Base-by-base conservation (phyloP, 92 coral and sea anemone genomes). In the Bergia sp. region DNA sequence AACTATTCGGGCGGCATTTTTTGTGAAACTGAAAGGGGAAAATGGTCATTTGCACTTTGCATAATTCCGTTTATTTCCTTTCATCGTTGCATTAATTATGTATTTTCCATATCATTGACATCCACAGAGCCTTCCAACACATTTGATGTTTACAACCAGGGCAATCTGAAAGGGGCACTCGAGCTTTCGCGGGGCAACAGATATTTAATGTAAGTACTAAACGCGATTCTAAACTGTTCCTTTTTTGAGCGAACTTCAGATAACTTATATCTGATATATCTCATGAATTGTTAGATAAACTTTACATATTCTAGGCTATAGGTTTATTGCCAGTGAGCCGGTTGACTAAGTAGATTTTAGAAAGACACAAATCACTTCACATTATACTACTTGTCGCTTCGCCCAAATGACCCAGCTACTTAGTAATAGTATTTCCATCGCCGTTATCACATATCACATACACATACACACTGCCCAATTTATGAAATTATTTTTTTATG, bases 21-120 rank as follows among this genome's bases (percentile, higher is more conserved):
- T 80, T 80, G 85, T 80, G 85, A 80, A 80, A 80, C 72, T 84
- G 41, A 84, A 71, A 84, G 64, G 72, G 86, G 87, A 84, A 84
- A 7, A 72, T 84, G 65, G 40, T 69, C 79, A 37, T 37, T 43
- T 37, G 65, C 39, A 84, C 79, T 84, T 84, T 84, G 79, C 69
- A 71, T 84, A 84, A 84, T 84, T 84, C 65, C 29, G 44, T 44
- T 84, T 71, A 71, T 84, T 84, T 84, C 67, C 79, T 67, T 71
- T 49, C 61, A 84, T 72, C 67, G 77, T 47, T 53, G 16, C 47
- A 84, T 84, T 84, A 84, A 69, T 84, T 84, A 84, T 84, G 79
- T 47, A 84, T 84, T 71, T 69, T 84, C 50, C 44, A 44, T 80
- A 57, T 80, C 64, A 55, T 4, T 80, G 64, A 53, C 36, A 8